Percentiles rank a stretch among this genome's conserved stretches.
phyloP scores from a whole-genome alignment of 2,113 vertebrate species.

The Echinops telfairi region DNA sequence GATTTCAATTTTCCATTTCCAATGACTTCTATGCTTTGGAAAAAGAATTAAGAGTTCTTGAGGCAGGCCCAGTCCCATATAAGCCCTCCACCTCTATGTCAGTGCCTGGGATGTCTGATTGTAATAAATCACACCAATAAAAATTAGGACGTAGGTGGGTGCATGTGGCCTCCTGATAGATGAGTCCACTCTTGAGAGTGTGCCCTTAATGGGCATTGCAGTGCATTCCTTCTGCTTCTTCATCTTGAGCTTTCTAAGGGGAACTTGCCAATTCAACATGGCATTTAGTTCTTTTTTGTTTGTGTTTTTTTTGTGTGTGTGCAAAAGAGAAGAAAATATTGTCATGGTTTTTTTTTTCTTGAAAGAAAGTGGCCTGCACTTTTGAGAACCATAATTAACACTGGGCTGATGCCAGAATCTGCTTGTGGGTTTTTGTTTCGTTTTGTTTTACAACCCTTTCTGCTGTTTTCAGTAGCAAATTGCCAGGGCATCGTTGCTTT shows the following conservation, averaged over 20 bases:
- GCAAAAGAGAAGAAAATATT: conserved; percentile 68
- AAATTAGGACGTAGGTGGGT: neutral
- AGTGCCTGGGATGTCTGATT: neutral
- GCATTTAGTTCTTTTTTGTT: conserved; percentile 54
- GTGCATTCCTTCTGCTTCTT: conserved; percentile 38
- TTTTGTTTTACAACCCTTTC: neutral
- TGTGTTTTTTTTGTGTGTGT: conserved; percentile 38
- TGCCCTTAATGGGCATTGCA: neutral
- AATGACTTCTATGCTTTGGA: conserved; percentile 2
- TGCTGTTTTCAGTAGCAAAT: conserved; percentile 24
- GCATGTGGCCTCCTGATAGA: neutral
- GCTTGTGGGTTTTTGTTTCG: conserved; percentile 33
- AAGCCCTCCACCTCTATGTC: neutral
- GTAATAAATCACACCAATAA: neutral
- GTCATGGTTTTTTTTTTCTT: neutral
- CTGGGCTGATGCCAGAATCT: conserved; percentile 52
- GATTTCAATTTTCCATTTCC: neutral
- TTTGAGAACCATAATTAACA: conserved; percentile 56
- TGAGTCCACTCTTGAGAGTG: neutral
- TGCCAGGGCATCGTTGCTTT: conserved; percentile 34
- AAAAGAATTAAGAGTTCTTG: neutral
- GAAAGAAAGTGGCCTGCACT: conserved; percentile 8
- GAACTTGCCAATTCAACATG: conserved; percentile 57
- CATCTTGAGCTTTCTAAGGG: conserved; percentile 22
- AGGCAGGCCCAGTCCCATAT: neutral